These are phyloP conservation scores for Sinocyclocheilus grahami DNA, from an alignment of 2,113 vertebrate genomes.

Conservation along the genomic window DNA sequence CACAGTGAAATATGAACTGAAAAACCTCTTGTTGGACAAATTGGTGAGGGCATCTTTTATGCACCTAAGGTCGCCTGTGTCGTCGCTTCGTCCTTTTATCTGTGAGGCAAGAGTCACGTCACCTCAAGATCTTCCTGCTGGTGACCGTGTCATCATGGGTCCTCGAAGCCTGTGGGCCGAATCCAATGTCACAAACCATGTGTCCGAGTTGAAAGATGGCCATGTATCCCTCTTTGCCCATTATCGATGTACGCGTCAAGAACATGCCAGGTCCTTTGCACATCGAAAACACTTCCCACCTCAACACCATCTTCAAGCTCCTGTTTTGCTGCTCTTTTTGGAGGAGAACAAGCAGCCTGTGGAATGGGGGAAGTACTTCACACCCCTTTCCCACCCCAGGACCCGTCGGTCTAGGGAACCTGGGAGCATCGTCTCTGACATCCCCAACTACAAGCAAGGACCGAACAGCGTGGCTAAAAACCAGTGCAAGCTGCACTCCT, in stretches of 20 bases:
- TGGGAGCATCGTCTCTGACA: slow-evolving; percentile 64
- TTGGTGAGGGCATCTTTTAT: slow-evolving; percentile 82
- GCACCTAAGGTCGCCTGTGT: slow-evolving; percentile 74
- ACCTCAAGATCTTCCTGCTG: background rate
- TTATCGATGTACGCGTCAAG: slow-evolving; percentile 67
- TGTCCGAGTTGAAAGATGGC: slow-evolving; percentile 59
- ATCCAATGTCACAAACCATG: slow-evolving; percentile 80
- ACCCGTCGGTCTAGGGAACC: slow-evolving; percentile 71
- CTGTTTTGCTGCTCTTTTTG: slow-evolving; percentile 87
- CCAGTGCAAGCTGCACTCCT: slow-evolving; percentile 85
- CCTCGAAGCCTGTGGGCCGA: slow-evolving; percentile 80
- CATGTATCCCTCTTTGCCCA: slow-evolving; percentile 69
- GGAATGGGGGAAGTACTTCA: slow-evolving; percentile 66
- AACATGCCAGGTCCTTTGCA: background rate
- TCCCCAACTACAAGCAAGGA: slow-evolving; percentile 63
- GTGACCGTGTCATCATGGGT: slow-evolving; percentile 63
- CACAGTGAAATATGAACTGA: slow-evolving; percentile 81
- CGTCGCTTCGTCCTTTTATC: slow-evolving; percentile 60
- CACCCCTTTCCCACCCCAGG: slow-evolving; percentile 10
- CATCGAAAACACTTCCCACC: background rate
- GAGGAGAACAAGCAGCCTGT: slow-evolving; percentile 76
- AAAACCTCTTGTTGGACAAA: slow-evolving; percentile 74
- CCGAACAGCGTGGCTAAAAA: slow-evolving; percentile 71
- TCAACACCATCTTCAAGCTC: slow-evolving; percentile 69
- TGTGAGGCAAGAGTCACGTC: slow-evolving; percentile 76